Conservation (phyloP, 1,140 invertebrate species). For the Gryllus bimaculatus region DNA sequence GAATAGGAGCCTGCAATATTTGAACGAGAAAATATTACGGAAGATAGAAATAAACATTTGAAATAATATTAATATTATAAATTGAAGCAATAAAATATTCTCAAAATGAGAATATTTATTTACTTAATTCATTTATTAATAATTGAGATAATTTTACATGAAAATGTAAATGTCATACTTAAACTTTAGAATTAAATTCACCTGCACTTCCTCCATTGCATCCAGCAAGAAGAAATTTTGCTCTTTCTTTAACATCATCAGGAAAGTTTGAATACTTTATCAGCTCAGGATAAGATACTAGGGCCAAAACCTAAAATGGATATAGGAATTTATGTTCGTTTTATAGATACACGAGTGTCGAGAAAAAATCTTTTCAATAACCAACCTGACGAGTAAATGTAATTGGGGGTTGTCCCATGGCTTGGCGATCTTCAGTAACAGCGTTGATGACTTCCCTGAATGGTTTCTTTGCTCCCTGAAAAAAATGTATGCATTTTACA, state of each 20-base stretch:
- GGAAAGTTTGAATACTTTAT: slow-evolving; percentile 67
- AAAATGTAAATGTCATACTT: too few species aligned
- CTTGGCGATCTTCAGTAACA: slow-evolving; percentile 98
- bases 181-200: slow-evolving; percentile 20
- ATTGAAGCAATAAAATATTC: too few species aligned
- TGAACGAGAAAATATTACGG: too few species aligned
- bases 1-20: too few species aligned
- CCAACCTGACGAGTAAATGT: slow-evolving; percentile 43
- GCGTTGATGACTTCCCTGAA: slow-evolving; percentile 94
- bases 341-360: too few species aligned
- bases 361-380: too few species aligned
- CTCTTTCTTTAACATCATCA: slow-evolving; percentile 74
- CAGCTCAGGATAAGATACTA: slow-evolving; percentile 67
- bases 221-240: slow-evolving; percentile 58
- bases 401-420: slow-evolving; percentile 90
- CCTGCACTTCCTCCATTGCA: slow-evolving; percentile 77
- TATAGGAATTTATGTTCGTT: too few species aligned
- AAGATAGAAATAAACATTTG: too few species aligned
- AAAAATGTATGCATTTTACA: not conserved
- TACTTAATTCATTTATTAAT: too few species aligned
- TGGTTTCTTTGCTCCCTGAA: slow-evolving; percentile 72
- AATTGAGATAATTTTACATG: too few species aligned
- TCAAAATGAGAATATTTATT: too few species aligned
- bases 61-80: too few species aligned
- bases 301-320: slow-evolving; percentile 55